Base-by-base conservation (phyloP, 2,888 invertebrate genomes). In the Melanostoma scalare region DNA sequence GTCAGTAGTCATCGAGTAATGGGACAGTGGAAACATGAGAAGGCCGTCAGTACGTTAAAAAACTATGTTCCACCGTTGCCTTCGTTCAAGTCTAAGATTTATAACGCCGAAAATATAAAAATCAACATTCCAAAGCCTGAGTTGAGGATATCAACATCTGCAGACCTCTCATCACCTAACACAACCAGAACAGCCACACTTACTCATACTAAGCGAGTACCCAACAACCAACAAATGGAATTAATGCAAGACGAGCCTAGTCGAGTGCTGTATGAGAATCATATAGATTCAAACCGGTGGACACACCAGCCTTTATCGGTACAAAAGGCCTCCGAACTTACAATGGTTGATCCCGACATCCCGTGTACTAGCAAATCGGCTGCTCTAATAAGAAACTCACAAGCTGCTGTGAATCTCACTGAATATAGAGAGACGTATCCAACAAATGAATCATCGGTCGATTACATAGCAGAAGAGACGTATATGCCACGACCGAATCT, bases 41-140 rank as follows among this genome's bases (percentile, higher is more conserved):
- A 87, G 71, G 85, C 81, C 6, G 81, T 85, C 6, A 86, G 82
- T 65, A 85, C 86, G 6, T 85, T 90, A 0, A 91, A 90, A 86
- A 90, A 89, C 85, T 91, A 91, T 87, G 90, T 91, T 85, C 91
- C 91, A 86, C 91, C 91, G 30, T 86, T 91, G 80, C 91, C 91
- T 31, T 90, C 90, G 38, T 89, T 91, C 31, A 91, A 91, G 73
- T 91, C 91, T 10, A 89, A 89, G 85, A 85, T 90, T 6, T 90
- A 90, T 46, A 91, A 89, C 84, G 89, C 91, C 1, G 91, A 90
- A 76, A 89, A 90, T 88, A 89, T 90, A 42, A 90, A 91, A 87
- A 91, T 91, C 5, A 90, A 90, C 60, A 90, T 91, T 86, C 91
- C 91, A 10, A 91, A 91, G 74, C 90, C 91, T 0, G 91, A 90